Evolutionary conservation across 2,113 vertebrate species (phyloP).

Genomic region (Eidolon helvum): DNA sequence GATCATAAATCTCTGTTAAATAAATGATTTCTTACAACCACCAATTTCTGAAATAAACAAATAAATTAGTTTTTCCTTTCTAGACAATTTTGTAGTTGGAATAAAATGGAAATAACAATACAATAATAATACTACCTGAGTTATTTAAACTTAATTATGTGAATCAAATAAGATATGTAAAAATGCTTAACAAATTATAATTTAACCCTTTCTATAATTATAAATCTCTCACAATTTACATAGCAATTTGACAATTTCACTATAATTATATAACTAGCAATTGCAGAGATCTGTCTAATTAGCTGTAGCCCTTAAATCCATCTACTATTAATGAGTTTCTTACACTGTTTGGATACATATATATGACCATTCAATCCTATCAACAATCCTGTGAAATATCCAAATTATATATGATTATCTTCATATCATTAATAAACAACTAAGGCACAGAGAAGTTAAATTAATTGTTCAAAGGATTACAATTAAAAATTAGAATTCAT

Average conservation of each 20-base stretch:
- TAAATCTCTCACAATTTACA: slow-evolving; percentile 40
- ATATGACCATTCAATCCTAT: neutral
- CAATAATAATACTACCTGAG: slow-evolving; percentile 17
- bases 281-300: neutral
- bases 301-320: slow-evolving; percentile 16
- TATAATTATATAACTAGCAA: slow-evolving; percentile 22
- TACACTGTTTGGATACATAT: neutral
- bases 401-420: neutral
- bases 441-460: neutral
- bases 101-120: slow-evolving; percentile 24
- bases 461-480: slow-evolving; percentile 14
- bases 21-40: slow-evolving; percentile 34
- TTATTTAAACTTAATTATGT: slow-evolving; percentile 31
- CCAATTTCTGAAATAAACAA: slow-evolving; percentile 33
- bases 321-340: neutral
- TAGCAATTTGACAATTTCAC: slow-evolving; percentile 36
- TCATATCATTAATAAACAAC: neutral
- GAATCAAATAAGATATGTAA: slow-evolving; percentile 20
- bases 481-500: slow-evolving; percentile 37
- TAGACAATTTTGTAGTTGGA: neutral
- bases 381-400: neutral
- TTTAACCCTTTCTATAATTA: slow-evolving; percentile 21
- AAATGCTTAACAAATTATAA: slow-evolving; percentile 13
- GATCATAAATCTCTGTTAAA: neutral
- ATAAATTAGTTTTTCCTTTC: slow-evolving; percentile 8